A percentile compares a stretch with the other conserved stretches of the same genome.
Evolutionary conservation across 2,888 invertebrate genomes (phyloP).

Genomic region (Drosophila robusta): DNA sequence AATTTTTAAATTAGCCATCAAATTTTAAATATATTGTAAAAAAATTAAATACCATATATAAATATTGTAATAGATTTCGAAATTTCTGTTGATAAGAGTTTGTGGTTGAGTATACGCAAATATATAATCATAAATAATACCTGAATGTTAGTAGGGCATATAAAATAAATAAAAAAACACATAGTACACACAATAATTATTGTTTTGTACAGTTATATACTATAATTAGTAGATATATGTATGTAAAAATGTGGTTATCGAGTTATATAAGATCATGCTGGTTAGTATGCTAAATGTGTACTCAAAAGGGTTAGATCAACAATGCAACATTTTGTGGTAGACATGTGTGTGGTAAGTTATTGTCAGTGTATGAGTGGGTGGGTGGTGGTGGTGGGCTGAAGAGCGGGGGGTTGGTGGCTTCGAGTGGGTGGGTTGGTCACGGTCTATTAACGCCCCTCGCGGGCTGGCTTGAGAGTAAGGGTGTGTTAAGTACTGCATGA

Average conservation of each 20-base stretch:
- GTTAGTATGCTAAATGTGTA: slow-evolving; percentile 29
- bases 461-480: slow-evolving; percentile 23
- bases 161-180: not conserved
- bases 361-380: slow-evolving; percentile 29
- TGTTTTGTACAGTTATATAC: not conserved
- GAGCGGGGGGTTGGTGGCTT: slow-evolving; percentile 4
- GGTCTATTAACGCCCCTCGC: slow-evolving; percentile 54
- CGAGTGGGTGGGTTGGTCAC: slow-evolving; percentile 40
- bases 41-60: too few species aligned
- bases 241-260: slow-evolving; percentile 1
- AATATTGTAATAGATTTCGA: too few species aligned
- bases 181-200: not conserved
- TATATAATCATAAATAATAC: not conserved
- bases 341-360: slow-evolving; percentile 31
- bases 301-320: slow-evolving; percentile 37
- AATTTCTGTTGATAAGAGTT: too few species aligned
- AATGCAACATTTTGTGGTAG: slow-evolving; percentile 16
- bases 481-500: slow-evolving; percentile 34
- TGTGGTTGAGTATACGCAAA: not conserved
- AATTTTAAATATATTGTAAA: too few species aligned
- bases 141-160: not conserved
- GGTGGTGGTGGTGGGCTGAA: not conserved
- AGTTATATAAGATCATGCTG: slow-evolving; percentile 38
- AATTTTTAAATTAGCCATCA: too few species aligned
- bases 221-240: slow-evolving; percentile 9